phyloP scores from a whole-genome alignment of 2,888 invertebrate genomes.

The Eumacrocentrus americanus region DNA sequence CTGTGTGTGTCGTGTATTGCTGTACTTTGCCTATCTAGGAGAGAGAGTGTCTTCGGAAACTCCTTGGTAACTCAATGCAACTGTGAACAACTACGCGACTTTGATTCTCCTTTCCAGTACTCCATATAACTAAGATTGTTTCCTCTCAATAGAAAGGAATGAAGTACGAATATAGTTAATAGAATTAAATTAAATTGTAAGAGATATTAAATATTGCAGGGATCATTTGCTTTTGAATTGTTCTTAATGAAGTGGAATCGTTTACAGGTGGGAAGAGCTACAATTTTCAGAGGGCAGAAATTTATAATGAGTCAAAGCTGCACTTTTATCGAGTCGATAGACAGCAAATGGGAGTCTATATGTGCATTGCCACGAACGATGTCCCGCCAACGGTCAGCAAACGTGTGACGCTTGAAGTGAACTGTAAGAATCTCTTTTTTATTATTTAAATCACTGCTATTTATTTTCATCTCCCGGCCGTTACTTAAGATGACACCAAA shows the following conservation, averaged over 20 bases:
- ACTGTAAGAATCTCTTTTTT: conserved; percentile 72
- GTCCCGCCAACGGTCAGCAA: conserved; percentile 92
- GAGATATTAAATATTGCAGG: not conserved
- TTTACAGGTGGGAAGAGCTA: conserved; percentile 45
- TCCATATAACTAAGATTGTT: too few species aligned
- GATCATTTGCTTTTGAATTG: not conserved
- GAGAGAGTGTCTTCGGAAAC: not conserved
- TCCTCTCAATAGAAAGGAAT: too few species aligned
- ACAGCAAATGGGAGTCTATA: conserved; percentile 89
- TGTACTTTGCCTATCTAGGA: not conserved
- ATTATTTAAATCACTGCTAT: too few species aligned
- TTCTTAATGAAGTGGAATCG: not conserved
- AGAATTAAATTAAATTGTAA: not conserved
- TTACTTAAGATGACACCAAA: not conserved
- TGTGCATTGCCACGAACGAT: conserved; percentile 91
- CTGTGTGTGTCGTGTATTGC: not conserved
- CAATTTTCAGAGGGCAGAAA: conserved; percentile 60
- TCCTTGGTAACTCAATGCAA: not conserved
- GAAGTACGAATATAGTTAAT: too few species aligned
- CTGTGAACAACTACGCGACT: not conserved
- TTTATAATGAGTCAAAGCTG: conserved; percentile 76
- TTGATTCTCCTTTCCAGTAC: not conserved
- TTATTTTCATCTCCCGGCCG: too few species aligned
- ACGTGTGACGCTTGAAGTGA: conserved; percentile 83
- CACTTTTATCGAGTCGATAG: conserved; percentile 81